Base-by-base conservation (phyloP, 1,140 invertebrate species). In the Condylostylus longicornis region DNA sequence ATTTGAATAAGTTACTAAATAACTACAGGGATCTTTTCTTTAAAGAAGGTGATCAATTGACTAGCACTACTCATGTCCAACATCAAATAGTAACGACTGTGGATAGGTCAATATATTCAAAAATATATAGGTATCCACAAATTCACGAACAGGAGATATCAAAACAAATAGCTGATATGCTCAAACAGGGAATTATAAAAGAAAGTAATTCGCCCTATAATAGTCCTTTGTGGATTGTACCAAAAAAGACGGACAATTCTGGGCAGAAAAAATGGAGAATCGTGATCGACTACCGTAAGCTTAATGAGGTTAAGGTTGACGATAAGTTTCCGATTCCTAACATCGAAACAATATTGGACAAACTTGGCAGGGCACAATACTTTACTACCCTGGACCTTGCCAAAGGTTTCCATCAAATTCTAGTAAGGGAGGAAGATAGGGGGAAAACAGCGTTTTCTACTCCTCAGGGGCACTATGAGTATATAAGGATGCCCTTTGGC, bases 131-230 rank as follows among this genome's bases (percentile, higher is more conserved):
- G 18, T 52, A 48, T 27, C 53, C 58, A 6, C 36, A 54, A 44
- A 36, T 53, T 15, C 57, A 62, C 34, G 46, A 61, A 45, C 30
- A 53, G 21, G 59, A 65, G 51, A 43, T 64, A 2, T 17, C n/a
- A 10, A 35, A 28, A 13, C 38, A 41, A 32, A 41, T 41, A 6
- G 18, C 1, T 1, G 35, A 63, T 44, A 56, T 63, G 54, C 40
- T 58, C 35, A 32, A 51, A 14, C 44, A 63, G 42, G 45, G 45
- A n/a, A 61, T 64, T 9, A 64, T 65, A 37, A 32, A 41, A 33
- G 43, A 45, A 18, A 56, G 49, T n/a, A 38, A 37, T 20, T 54
- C 48, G 20, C 50, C 50, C 7, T 64, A 51, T 43, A 51, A 44
- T 19, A 23, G 22, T 20, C 40, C 35, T 3, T 18, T 41, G 13